Evolutionary conservation across 2,797 vertebrate genomes (phyloP), one percentile per base, ranked within the genome.

Genomic region (Orestias chungarensis): DNA sequence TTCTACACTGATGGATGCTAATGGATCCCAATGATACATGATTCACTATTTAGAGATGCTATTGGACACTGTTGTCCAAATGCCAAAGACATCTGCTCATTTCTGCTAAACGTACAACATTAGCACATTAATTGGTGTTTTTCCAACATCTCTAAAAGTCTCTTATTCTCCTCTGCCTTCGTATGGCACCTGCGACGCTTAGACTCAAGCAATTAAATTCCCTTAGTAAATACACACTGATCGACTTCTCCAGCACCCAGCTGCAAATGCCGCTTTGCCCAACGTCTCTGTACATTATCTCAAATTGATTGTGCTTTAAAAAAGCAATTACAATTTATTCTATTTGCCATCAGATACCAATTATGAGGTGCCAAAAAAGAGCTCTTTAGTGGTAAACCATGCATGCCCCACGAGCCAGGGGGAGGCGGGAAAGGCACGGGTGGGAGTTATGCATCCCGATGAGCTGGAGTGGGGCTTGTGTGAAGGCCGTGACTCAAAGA

Each of bases 241-340:
- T 86, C 64, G 83, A 91, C 88, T 87, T 84, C 80, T 81, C 73
- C 76, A 42, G 70, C 82, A 82, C 69, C 75, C 80, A 74, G 84
- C 75, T 76, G 76, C 84, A 90, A 82, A 82, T 29, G 76, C 84
- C 80, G 78, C 68, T 80, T 79, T 85, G 73, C 82, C 83, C 84
- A 66, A 82, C 86, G 87, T 92, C 91, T 92, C 88, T 87, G 89
- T 89, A 89, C 88, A 90, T 93, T 91, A 93, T 90, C 86, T 89
- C 74, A 89, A 93, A 93, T 93, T 92, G 92, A 93, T 93, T 91
- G 84, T 73, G 85, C 84, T 91, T 92, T 90, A 89, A 92, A 93
- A 92, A 93, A 88, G 82, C 91, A 91, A 93, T 94, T 93, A 90
- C 84, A 91, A 92, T 92, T 88, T 87, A 93, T 93, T 93, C 82